Conservation (phyloP, 2,113 vertebrate genomes). For the Vidua chalybeata region DNA sequence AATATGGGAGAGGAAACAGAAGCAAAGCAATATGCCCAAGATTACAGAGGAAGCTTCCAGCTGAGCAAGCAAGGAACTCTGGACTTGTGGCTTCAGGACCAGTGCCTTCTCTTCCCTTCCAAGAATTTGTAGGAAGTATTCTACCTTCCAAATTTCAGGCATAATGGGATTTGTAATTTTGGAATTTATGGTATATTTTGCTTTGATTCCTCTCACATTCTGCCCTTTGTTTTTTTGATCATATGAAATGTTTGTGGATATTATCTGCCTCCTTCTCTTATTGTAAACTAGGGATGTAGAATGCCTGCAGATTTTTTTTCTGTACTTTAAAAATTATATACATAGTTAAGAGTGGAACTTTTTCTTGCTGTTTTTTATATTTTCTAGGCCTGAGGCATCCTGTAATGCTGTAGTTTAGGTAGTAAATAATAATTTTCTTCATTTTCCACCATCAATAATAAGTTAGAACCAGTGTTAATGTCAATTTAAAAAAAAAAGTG, state of each 20-base stretch:
- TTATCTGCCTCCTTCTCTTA: not conserved
- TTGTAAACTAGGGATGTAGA: not conserved
- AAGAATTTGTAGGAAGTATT: slow-evolving; percentile 2
- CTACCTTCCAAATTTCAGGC: not conserved
- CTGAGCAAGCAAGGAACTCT: not conserved
- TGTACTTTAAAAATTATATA: not conserved
- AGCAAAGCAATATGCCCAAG: slow-evolving; percentile 48
- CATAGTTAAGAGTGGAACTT: not conserved
- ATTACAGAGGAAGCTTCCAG: not conserved
- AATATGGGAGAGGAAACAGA: slow-evolving; percentile 18
- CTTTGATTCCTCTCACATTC: not conserved
- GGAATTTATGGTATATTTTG: not conserved
- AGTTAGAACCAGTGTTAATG: not conserved
- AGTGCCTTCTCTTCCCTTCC: not conserved
- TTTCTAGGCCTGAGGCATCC: not conserved
- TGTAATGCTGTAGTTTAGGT: not conserved
- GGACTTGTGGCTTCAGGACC: not conserved
- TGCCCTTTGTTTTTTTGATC: not conserved
- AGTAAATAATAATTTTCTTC: not conserved
- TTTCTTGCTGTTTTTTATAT: not conserved
- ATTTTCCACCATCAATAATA: not conserved
- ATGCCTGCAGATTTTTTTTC: not conserved
- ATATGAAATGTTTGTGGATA: not conserved
- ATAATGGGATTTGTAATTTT: not conserved
- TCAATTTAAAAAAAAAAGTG: not conserved